Evolutionary conservation across 2,797 vertebrate genomes (phyloP).

Genomic region (Gymnothorax reevesii): DNA sequence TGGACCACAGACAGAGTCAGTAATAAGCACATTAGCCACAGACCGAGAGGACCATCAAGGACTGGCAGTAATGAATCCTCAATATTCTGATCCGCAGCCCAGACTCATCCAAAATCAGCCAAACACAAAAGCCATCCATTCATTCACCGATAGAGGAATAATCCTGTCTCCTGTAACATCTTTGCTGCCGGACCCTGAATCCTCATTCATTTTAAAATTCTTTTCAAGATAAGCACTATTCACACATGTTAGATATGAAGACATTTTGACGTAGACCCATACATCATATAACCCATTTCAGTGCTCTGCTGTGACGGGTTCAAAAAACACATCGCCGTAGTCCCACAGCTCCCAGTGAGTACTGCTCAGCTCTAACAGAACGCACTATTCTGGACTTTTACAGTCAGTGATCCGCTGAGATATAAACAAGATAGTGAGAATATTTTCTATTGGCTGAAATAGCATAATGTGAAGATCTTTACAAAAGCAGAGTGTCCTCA

Average conservation of each 20-base stretch:
- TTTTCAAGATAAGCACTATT: background rate
- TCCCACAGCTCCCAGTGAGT: background rate
- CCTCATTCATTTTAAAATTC: background rate
- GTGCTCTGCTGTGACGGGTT: background rate
- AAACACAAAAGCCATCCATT: background rate
- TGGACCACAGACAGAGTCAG: background rate
- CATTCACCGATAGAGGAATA: background rate
- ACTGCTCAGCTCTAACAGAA: too few relatives aligned
- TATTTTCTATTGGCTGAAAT: too few relatives aligned
- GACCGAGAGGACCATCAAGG: background rate
- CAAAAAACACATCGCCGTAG: background rate
- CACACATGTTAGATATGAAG: background rate
- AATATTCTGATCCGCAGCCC: background rate
- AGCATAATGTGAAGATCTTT: background rate
- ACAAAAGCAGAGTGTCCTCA: background rate
- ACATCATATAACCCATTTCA: background rate
- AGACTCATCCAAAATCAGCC: background rate
- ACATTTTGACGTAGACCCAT: background rate
- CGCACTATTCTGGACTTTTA: too few relatives aligned
- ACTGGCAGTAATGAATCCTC: background rate
- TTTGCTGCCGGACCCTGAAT: background rate
- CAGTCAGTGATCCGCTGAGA: too few relatives aligned
- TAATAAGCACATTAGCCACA: background rate
- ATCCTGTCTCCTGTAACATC: background rate
- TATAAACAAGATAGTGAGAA: too few relatives aligned